phyloP scores from a whole-genome alignment of 1,140 invertebrate genomes.

The Rhagoletis zephyria region DNA sequence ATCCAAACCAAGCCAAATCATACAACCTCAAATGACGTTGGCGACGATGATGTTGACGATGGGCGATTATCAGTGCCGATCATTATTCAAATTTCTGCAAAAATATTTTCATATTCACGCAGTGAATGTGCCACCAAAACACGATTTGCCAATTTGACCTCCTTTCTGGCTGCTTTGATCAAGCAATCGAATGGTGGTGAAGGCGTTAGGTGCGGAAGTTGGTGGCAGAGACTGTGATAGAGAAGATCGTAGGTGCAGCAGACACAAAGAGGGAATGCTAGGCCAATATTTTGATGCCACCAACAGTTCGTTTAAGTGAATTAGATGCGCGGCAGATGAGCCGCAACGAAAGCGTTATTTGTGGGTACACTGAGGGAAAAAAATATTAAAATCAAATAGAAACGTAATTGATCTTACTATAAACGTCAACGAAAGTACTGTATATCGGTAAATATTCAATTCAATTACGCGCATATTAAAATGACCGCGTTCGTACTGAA shows the following conservation, averaged over 20 bases:
- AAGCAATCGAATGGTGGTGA: neutral
- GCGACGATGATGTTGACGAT: constrained; percentile 25
- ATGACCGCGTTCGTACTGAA: too few relatives aligned
- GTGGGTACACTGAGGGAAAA: too few relatives aligned
- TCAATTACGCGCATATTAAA: too few relatives aligned
- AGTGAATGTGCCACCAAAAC: constrained; percentile 42
- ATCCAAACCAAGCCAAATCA: neutral
- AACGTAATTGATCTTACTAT: too few relatives aligned
- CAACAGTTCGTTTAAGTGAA: constrained; percentile 28
- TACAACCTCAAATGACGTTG: neutral
- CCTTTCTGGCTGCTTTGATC: neutral
- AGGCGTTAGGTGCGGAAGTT: neutral
- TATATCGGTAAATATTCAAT: too few relatives aligned
- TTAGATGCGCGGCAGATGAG: constrained; percentile 49
- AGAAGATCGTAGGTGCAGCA: neutral
- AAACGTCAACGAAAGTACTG: too few relatives aligned
- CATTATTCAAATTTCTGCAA: constrained; percentile 47
- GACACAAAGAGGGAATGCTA: neutral
- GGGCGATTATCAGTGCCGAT: constrained; percentile 44
- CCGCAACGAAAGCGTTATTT: neutral
- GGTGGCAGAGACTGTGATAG: neutral
- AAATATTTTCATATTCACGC: constrained; percentile 52
- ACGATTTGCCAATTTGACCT: constrained; percentile 41
- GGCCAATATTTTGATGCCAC: constrained; percentile 46
- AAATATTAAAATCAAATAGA: too few relatives aligned